A percentile compares a stretch with the other conserved stretches of the same genome.
phyloP scores from a whole-genome alignment of 2,113 vertebrate genomes.

The Ctenodactylus gundi region DNA sequence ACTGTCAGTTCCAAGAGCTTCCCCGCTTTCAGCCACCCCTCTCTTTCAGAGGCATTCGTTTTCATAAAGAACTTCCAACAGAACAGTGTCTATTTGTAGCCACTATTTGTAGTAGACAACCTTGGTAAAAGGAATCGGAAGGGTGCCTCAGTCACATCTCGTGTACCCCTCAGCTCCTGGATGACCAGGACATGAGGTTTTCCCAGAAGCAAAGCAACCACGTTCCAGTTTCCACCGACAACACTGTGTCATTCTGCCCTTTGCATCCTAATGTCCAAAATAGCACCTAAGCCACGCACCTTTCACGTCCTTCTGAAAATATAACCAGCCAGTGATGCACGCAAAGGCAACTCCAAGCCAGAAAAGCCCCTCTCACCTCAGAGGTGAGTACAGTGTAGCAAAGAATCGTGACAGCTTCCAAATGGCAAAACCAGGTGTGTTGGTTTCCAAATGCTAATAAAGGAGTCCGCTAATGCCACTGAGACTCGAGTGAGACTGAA shows the following conservation, averaged over 20 bases:
- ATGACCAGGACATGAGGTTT: slow-evolving; percentile 54
- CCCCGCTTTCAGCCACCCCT: not conserved
- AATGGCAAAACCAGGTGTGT: slow-evolving; percentile 64
- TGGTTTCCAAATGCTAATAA: slow-evolving; percentile 46
- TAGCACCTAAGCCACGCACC: slow-evolving; percentile 42
- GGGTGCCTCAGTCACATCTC: slow-evolving; percentile 61
- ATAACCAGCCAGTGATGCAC: slow-evolving; percentile 30
- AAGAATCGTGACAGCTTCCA: slow-evolving; percentile 42
- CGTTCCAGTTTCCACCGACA: slow-evolving; percentile 49
- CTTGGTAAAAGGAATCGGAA: slow-evolving; percentile 12
- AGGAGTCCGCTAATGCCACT: not conserved
- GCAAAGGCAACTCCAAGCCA: slow-evolving; percentile 62
- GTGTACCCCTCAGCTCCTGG: slow-evolving; percentile 50
- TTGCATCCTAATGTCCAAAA: slow-evolving; percentile 11
- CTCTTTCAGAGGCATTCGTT: slow-evolving; percentile 33
- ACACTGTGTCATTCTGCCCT: slow-evolving; percentile 33
- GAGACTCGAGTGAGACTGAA: slow-evolving; percentile 41
- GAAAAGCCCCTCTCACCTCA: slow-evolving; percentile 52
- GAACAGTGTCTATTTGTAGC: slow-evolving; percentile 47
- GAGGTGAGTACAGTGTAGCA: slow-evolving; percentile 8
- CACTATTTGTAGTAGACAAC: slow-evolving; percentile 67
- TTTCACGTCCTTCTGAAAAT: slow-evolving; percentile 62
- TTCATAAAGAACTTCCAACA: slow-evolving; percentile 67
- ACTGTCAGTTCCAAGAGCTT: not conserved
- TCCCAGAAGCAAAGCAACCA: slow-evolving; percentile 67